Percentiles rank a stretch among this genome's conserved stretches.
These are phyloP conservation scores for Ormyrus nitidulus DNA, from an alignment of 2,888 invertebrate species.

Conservation along the genomic window DNA sequence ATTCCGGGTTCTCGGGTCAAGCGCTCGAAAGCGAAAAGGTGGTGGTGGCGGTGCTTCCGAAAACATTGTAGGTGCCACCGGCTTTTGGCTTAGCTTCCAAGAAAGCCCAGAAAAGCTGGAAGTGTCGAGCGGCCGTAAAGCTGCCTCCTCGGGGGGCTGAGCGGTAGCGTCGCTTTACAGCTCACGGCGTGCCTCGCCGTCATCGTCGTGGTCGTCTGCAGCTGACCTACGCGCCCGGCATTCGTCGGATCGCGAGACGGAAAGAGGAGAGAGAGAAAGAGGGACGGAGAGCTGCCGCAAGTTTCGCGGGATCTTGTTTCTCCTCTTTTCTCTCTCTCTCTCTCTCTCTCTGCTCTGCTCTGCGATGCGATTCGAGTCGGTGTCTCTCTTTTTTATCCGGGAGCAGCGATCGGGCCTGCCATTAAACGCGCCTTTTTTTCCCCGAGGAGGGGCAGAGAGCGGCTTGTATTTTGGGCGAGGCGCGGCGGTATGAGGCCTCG, in stretches of 20 bases:
- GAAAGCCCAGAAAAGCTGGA: conserved; percentile 38
- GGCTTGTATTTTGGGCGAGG: conserved; percentile 13
- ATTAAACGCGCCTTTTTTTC: not conserved
- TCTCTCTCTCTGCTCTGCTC: too few species aligned
- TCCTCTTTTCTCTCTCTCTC: too few species aligned
- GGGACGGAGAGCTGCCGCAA: not conserved
- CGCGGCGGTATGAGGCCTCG: not conserved
- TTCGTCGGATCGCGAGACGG: conserved; percentile 19
- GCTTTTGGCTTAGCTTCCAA: not conserved
- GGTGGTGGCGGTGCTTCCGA: too few species aligned
- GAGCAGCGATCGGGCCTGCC: not conserved
- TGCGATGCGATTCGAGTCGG: too few species aligned
- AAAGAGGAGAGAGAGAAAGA: not conserved
- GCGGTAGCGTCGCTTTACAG: too few species aligned
- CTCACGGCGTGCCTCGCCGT: not conserved
- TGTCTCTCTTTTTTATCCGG: too few species aligned
- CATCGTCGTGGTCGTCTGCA: not conserved
- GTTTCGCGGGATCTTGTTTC: not conserved
- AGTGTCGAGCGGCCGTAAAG: conserved; percentile 15
- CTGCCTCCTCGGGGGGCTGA: not conserved
- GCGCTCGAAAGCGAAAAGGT: too few species aligned
- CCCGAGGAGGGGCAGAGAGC: not conserved
- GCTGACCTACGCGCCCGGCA: conserved; percentile 15
- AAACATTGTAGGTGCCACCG: too few species aligned
- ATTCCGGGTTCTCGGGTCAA: too few species aligned